A percentile compares a stretch with the other conserved stretches of the same genome.
Conservation (phyloP, 2,888 invertebrate species). For the Pyralis farinalis region DNA sequence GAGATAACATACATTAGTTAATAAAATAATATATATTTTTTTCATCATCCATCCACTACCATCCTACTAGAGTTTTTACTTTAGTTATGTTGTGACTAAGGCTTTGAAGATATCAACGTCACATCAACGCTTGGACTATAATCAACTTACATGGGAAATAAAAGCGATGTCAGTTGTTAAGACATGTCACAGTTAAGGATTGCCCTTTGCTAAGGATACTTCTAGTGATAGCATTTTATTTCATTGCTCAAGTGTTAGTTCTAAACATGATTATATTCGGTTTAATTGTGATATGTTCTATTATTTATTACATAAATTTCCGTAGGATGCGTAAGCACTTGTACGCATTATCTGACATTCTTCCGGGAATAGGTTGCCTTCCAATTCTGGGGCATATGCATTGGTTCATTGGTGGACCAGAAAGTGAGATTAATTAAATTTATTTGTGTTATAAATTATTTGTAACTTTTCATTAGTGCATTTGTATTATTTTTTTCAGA, state of each 20-base stretch:
- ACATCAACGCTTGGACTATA: too few relatives aligned
- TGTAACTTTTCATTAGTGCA: background rate
- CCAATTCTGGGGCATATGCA: constrained; percentile 58
- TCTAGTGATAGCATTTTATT: background rate
- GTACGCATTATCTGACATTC: constrained; percentile 41
- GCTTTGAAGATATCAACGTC: too few relatives aligned
- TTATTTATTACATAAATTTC: constrained; percentile 45
- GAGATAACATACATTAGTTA: too few relatives aligned
- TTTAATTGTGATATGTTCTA: constrained; percentile 31
- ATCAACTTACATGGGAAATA: too few relatives aligned
- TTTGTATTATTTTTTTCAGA: constrained; percentile 33
- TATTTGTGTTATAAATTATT: background rate
- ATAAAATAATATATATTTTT: too few relatives aligned
- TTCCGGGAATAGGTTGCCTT: constrained; percentile 41
- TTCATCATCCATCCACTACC: too few relatives aligned
- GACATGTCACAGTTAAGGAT: background rate
- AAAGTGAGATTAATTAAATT: constrained; percentile 39
- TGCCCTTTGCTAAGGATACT: background rate
- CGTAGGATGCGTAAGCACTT: constrained; percentile 40
- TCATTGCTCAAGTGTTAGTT: too few relatives aligned
- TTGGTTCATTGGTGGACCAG: constrained; percentile 61
- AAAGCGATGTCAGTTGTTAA: background rate
- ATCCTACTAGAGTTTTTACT: too few relatives aligned
- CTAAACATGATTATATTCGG: constrained; percentile 39
- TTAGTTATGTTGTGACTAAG: too few relatives aligned